A percentile compares a stretch with the other conserved stretches of the same genome.
These are phyloP conservation scores for Ia io DNA, from an alignment of 2,113 vertebrate genomes.

Conservation along the genomic window DNA sequence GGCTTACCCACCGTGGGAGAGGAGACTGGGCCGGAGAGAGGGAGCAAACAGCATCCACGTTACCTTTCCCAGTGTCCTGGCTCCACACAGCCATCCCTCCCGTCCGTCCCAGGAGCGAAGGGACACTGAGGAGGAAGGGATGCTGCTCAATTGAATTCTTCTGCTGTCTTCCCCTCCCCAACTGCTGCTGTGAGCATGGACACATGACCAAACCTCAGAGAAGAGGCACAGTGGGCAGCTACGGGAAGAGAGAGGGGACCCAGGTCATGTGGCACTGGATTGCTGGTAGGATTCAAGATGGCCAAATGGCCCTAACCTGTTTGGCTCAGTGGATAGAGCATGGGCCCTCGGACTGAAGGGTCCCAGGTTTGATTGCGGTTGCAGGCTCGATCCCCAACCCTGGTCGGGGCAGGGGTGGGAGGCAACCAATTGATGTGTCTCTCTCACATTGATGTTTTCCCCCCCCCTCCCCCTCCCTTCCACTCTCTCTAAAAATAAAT, in stretches of 20 bases:
- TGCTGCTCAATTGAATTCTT: neutral
- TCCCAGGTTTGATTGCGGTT: no score
- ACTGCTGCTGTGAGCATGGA: neutral
- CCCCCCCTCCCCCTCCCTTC: no score
- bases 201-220: neutral
- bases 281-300: neutral
- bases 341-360: no score
- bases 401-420: no score
- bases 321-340: no score
- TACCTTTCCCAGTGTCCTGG: neutral
- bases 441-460: no score
- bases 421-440: no score
- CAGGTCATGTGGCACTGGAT: neutral
- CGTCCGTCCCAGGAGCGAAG: neutral
- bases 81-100: neutral
- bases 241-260: neutral
- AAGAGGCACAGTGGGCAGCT: neutral
- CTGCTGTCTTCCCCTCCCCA: neutral
- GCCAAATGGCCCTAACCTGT: neutral
- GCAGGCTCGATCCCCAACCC: no score
- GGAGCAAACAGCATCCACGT: neutral
- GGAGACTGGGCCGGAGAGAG: constrained; percentile 83
- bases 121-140: neutral
- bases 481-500: no score
- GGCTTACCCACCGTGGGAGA: constrained; percentile 94